phyloP scores from a whole-genome alignment of 2,113 vertebrate species.

The Stercorarius parasiticus region DNA sequence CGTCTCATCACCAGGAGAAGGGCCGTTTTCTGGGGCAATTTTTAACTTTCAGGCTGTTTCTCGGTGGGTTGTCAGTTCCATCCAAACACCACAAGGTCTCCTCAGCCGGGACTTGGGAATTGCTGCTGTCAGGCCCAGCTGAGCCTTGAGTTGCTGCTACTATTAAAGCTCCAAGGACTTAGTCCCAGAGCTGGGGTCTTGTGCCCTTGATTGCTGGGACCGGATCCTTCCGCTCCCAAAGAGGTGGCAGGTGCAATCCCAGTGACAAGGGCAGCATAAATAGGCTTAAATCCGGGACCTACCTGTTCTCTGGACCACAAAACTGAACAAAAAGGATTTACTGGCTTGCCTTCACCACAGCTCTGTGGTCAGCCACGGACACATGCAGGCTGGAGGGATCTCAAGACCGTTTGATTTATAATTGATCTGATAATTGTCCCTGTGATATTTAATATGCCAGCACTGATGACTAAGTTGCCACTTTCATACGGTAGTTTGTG shows the following conservation, averaged over 20 bases:
- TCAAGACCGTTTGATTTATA: neutral
- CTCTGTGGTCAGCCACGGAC: neutral
- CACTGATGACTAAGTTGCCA: neutral
- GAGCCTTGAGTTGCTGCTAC: neutral
- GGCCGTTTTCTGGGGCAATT: neutral
- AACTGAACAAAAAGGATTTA: neutral
- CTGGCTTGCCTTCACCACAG: neutral
- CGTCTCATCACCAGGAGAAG: neutral
- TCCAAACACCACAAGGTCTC: neutral
- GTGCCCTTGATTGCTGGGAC: neutral
- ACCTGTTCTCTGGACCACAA: neutral
- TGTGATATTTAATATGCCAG: neutral
- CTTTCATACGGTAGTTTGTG: neutral
- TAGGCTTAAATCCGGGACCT: neutral
- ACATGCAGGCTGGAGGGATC: neutral
- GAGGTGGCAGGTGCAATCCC: neutral
- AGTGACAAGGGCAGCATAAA: neutral
- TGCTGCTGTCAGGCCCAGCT: neutral
- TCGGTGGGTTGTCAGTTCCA: neutral
- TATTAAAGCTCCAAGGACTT: neutral
- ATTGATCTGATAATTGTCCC: neutral
- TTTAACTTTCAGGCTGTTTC: neutral
- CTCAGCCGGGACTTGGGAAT: neutral
- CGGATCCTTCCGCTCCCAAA: neutral
- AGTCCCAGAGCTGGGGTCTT: neutral